Evolutionary conservation across 2,888 invertebrate species (phyloP), one percentile per base, ranked within the genome.

Genomic region (Hirtodrosophila histrioides): DNA sequence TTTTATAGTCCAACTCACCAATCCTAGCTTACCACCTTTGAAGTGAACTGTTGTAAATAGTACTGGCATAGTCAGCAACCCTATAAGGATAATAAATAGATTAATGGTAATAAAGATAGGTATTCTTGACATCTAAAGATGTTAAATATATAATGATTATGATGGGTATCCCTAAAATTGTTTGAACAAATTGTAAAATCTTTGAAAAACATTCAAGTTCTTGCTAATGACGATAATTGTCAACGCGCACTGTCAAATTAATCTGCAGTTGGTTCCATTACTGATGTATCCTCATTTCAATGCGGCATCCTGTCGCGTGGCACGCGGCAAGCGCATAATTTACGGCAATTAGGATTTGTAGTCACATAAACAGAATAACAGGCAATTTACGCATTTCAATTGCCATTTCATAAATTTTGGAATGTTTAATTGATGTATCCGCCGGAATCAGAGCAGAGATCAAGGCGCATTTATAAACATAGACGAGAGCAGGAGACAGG

Each of bases 261-360:
- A 35, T 10, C 41, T 27, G 12, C 10, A 8, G 31, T 46, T 12
- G 27, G 35, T 17, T 37, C 10, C 36, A 36, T 40, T 10, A 7
- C 31, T 31, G 9, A 17, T 29, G 17, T 31, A n/a, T 17, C 11
- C 17, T 6, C 23, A 44, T 50, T 51, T 23, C 5, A 40, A 41
- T 36, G 41, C 8, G 85, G 82, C 83, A 83, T 83, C 78, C 86
- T 83, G 82, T 65, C 86, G 78, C 80, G 86, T 82, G 82, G 69
- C 78, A 44, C 40, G 68, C 46, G 60, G 53, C 54, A 69, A 43
- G 36, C 61, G 24, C 54, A 49, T 68, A 62, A 63, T 68, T 71
- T 48, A 68, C 56, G 41, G 62, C 49, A 77, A 79, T 82, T 77
- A 65, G 79, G 68, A 79, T 65, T 55, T 58, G 66, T 45, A 46